Evolutionary conservation across 2,113 vertebrate genomes (phyloP).

Genomic region (Perca flavescens): DNA sequence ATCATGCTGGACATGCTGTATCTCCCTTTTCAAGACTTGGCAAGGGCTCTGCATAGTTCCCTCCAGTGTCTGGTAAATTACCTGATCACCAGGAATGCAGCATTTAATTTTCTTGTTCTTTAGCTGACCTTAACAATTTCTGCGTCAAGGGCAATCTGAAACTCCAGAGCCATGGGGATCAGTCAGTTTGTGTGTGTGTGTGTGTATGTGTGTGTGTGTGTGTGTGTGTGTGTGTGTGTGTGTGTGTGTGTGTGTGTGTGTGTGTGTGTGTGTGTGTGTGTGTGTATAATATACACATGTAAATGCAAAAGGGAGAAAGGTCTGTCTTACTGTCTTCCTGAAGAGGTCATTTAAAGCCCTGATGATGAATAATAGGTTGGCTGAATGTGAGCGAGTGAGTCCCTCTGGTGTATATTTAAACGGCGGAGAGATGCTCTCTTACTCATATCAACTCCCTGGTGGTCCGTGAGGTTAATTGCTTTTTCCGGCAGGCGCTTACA

Average conservation of each 20-base stretch:
- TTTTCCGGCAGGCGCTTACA: constrained; percentile 70
- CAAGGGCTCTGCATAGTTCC: constrained; percentile 37
- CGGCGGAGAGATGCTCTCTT: constrained; percentile 49
- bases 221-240: constrained; percentile 7
- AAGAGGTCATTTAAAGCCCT: constrained; percentile 56
- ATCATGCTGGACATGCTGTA: constrained; percentile 36
- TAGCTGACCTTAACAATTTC: constrained; percentile 63
- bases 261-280: constrained; percentile 22
- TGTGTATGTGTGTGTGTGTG: constrained; percentile 29
- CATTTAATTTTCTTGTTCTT: constrained; percentile 58
- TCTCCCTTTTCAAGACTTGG: constrained; percentile 43
- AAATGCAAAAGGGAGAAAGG: constrained; percentile 30
- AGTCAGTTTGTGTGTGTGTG: constrained; percentile 33
- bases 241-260: constrained; percentile 15
- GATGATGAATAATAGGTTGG: constrained; percentile 66
- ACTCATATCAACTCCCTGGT: constrained; percentile 65
- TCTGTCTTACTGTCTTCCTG: constrained; percentile 59
- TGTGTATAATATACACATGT: constrained; percentile 14
- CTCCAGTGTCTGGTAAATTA: constrained; percentile 46
- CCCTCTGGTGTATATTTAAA: constrained; percentile 72
- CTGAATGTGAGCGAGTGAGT: constrained; percentile 38
- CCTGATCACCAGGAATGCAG: constrained; percentile 63
- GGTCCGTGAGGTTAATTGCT: constrained; percentile 76
- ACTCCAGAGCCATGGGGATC: constrained; percentile 44
- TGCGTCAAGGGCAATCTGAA: constrained; percentile 50